A percentile compares a stretch with the other conserved stretches of the same genome.
phyloP scores from a whole-genome alignment of 1,140 invertebrate species.

The Scaptomyza graminum region DNA sequence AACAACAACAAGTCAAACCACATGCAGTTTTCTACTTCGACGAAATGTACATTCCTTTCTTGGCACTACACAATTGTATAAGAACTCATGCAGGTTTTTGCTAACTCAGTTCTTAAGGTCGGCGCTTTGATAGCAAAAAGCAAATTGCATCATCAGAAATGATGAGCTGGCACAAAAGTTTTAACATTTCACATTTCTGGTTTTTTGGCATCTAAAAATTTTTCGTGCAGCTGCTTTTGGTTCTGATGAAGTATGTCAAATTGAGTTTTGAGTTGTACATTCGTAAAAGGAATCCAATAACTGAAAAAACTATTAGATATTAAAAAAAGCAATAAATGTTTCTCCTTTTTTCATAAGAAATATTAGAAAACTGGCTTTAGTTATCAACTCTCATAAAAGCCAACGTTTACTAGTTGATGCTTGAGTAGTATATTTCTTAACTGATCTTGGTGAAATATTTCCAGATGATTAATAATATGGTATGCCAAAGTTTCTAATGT shows the following conservation, averaged over 20 bases:
- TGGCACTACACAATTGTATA: conserved; percentile 49
- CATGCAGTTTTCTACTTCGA: conserved; percentile 24
- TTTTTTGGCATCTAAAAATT: no score
- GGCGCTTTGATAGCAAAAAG: conserved; percentile 21
- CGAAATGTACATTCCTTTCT: conserved; percentile 10
- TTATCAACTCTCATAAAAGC: no score
- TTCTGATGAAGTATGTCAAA: conserved; percentile 12
- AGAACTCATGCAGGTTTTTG: conserved; percentile 58
- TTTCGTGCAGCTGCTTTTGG: not conserved
- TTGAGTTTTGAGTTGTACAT: conserved; percentile 11
- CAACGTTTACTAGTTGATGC: no score
- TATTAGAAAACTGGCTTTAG: no score
- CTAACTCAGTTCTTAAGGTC: not conserved
- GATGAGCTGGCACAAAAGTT: conserved; percentile 45
- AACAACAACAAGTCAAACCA: conserved; percentile 39
- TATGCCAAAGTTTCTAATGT: no score
- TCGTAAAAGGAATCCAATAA: conserved; percentile 6
- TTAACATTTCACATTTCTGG: conserved; percentile 8
- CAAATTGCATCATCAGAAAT: conserved; percentile 45
- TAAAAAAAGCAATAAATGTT: not conserved
- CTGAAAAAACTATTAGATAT: conserved; percentile 1
- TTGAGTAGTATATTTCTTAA: no score
- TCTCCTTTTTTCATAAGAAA: no score
- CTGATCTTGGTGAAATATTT: no score
- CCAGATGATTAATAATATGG: no score